A percentile compares a stretch with the other conserved stretches of the same genome.
Conservation (phyloP, 2,888 invertebrate genomes). For the Chrysolina americana region DNA sequence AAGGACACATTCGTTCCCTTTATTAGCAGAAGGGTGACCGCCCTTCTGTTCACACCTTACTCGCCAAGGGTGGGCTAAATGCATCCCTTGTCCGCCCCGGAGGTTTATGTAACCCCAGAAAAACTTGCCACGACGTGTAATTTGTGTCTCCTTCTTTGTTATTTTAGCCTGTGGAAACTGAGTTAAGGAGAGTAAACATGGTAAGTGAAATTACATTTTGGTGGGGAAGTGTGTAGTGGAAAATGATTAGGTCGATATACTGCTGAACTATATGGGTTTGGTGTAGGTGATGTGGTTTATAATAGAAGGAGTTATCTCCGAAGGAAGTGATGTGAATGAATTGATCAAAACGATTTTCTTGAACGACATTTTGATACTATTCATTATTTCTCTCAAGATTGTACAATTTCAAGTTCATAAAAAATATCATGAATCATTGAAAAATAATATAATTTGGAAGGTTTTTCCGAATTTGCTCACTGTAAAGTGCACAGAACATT, state of each 20-base stretch:
- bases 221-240: constrained; percentile 12
- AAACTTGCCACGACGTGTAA: constrained; percentile 41
- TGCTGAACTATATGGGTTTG: not conserved
- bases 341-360: no score
- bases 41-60: constrained; percentile 45
- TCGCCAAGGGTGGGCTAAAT: constrained; percentile 33
- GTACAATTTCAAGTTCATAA: no score
- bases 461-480: no score
- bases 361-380: no score
- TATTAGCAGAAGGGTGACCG: constrained; percentile 44
- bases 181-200: constrained; percentile 47
- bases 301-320: no score
- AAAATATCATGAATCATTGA: no score
- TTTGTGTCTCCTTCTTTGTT: constrained; percentile 44
- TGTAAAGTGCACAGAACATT: no score
- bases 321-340: no score
- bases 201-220: constrained; percentile 43
- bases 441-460: no score
- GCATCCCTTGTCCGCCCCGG: constrained; percentile 35
- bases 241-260: constrained; percentile 6
- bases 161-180: constrained; percentile 44
- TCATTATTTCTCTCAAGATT: no score
- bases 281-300: not conserved
- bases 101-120: constrained; percentile 40
- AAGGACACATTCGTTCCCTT: constrained; percentile 41